phyloP scores from a whole-genome alignment of 2,797 vertebrate species.

The Xerus rutilus region DNA sequence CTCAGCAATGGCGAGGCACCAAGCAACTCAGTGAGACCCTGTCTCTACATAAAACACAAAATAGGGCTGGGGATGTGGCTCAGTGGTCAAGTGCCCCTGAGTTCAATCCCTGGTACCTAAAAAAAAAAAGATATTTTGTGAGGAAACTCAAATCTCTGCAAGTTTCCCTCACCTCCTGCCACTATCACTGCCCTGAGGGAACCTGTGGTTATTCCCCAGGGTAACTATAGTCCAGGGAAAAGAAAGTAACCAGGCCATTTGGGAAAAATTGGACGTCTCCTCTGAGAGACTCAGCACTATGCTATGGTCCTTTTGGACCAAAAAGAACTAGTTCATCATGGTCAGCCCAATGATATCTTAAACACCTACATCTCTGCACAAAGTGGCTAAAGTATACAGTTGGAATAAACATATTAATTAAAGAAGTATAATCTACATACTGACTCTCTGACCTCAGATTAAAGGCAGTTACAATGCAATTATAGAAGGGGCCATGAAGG shows the following conservation, averaged over 20 bases:
- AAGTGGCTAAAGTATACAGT: not conserved
- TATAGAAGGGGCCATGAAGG: too few species aligned
- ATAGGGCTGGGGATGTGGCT: too few species aligned
- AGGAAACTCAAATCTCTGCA: not conserved
- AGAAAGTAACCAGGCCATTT: not conserved
- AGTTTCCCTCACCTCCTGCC: not conserved
- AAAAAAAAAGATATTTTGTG: too few species aligned
- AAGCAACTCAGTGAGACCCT: too few species aligned
- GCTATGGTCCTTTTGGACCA: not conserved
- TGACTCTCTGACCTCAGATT: too few species aligned
- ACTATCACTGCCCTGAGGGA: not conserved
- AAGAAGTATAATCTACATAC: too few species aligned
- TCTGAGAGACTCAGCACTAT: not conserved
- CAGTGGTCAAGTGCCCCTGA: too few species aligned
- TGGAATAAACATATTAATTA: too few species aligned
- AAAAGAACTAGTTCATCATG: not conserved
- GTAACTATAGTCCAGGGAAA: not conserved
- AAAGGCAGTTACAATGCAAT: too few species aligned
- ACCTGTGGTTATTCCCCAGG: not conserved
- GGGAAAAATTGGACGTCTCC: not conserved
- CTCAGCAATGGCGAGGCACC: too few species aligned
- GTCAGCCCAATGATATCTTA: not conserved
- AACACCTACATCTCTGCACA: not conserved
- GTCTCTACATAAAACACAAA: too few species aligned
- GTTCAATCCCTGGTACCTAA: too few species aligned